A percentile compares a stretch with the other conserved stretches of the same genome.
phyloP scores from a whole-genome alignment of 2,888 invertebrate species.

The Nemotelus pantherinus region DNA sequence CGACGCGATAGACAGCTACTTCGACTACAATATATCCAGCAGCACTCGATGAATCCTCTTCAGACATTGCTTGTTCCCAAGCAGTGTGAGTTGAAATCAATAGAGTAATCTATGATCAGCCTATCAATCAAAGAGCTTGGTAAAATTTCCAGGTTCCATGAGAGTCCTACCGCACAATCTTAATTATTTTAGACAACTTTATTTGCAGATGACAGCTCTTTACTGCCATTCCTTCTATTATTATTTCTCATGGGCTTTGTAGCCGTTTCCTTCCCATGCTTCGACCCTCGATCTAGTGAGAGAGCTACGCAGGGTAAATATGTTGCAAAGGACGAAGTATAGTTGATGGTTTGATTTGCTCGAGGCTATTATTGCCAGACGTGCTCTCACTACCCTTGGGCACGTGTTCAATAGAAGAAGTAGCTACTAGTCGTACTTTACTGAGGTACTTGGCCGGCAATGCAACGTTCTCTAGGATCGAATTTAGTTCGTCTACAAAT shows the following conservation, averaged over 20 bases:
- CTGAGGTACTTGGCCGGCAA: too few species aligned
- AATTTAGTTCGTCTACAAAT: too few species aligned
- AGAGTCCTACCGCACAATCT: conserved; percentile 11
- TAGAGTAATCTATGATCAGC: conserved; percentile 31
- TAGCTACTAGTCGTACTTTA: background rate
- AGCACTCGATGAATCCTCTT: background rate
- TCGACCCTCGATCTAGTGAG: background rate
- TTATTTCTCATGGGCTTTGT: conserved; percentile 18
- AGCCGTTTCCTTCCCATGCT: conserved; percentile 3
- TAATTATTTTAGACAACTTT: conserved; percentile 39
- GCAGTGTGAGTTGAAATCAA: conserved; percentile 29
- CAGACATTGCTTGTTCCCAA: background rate
- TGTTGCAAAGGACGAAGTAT: too few species aligned
- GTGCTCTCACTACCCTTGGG: conserved; percentile 22
- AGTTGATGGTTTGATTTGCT: conserved; percentile 18
- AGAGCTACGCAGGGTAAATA: too few species aligned
- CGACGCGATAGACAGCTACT: background rate
- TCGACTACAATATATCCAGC: conserved; percentile 5
- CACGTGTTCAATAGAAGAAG: conserved; percentile 28
- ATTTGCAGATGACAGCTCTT: conserved; percentile 39
- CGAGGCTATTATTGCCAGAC: conserved; percentile 36
- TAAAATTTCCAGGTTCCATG: conserved; percentile 24
- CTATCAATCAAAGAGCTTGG: conserved; percentile 28
- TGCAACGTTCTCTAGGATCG: too few species aligned
- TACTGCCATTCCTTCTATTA: conserved; percentile 9